Base-by-base conservation (phyloP, 2,113 vertebrate genomes). In the Brachyistius frenatus region DNA sequence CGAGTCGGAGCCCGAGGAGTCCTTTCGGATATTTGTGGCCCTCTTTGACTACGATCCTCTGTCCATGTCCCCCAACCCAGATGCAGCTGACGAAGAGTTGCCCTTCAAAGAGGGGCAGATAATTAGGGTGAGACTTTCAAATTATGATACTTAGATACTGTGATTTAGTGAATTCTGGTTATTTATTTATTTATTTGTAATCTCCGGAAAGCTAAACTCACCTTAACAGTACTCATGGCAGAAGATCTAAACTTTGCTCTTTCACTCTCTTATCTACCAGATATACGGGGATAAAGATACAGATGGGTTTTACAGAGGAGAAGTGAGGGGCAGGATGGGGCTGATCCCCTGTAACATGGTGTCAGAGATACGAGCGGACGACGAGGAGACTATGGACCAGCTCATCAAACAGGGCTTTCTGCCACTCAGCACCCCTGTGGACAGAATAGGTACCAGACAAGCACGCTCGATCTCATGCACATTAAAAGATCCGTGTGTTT, bases 291-390 rank as follows among this genome's bases (percentile, higher is more conserved):
- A 99, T 55, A 99, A 99, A 86, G 98, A 99, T 3, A 96, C 95
- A 0, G 98, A 99, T 14, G 98, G 98, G 0, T 99, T 99, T 89
- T 99, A 99, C 91, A 95, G 95, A 5, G 98, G 96, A 35, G 96
- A 98, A 76, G 96, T 97, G 33, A 95, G 96, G 3, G 92, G 96
- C 4, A 93, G 97, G 69, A 91, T 95, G 13, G 98, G 98, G 66
- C 96, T 98, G 77, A 96, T 99, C 32, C 98, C 98, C 0, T 99
- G 98, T 54, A 99, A 99, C 76, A 99, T 99, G 98, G 97, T 99
- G 80, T 99, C 98, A 0, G 98, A 99, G 90, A 98, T 99, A 63
- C 96, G 97, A 60, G 96, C 97, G 0, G 97, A 98, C 5, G 98
- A 99, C 2, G 96, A 98, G 35, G 97, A 98, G 84, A 96, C 97